A percentile compares a stretch with the other conserved stretches of the same genome.
Evolutionary conservation across 1,140 invertebrate genomes (phyloP).

Genomic region (Mamestra configurata): DNA sequence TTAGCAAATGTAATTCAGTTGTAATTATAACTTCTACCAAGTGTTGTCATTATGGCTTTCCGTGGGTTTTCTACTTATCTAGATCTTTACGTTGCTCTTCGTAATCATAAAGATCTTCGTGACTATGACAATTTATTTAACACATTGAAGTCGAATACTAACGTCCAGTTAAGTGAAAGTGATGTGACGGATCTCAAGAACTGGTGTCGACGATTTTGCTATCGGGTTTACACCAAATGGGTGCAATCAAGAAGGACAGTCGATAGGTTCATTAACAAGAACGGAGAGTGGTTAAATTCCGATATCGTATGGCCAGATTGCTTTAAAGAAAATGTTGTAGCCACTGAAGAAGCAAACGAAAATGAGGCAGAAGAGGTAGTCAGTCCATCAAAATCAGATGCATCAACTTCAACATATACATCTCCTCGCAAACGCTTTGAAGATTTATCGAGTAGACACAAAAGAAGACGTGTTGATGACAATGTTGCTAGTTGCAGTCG

Average conservation of each 20-base stretch:
- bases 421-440: conserved; percentile 25
- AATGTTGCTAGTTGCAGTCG: conserved; percentile 15
- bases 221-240: conserved; percentile 26
- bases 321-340: conserved; percentile 18
- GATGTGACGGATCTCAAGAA: conserved; percentile 14
- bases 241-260: conserved; percentile 27
- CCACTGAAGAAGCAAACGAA: neutral
- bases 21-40: conserved; percentile 24
- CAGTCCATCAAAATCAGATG: conserved; percentile 25
- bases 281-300: conserved; percentile 20
- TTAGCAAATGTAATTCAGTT: conserved; percentile 29
- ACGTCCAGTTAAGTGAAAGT: conserved; percentile 20
- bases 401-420: conserved; percentile 19
- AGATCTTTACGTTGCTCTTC: conserved; percentile 26
- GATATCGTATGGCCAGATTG: conserved; percentile 20
- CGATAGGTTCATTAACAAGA: conserved; percentile 21
- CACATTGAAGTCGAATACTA: conserved; percentile 17
- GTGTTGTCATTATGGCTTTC: conserved; percentile 26
- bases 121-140: conserved; percentile 7
- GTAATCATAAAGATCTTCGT: conserved; percentile 10
- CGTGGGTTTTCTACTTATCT: conserved; percentile 18
- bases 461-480: conserved; percentile 5
- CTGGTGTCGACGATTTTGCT: conserved; percentile 17
- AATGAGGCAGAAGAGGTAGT: conserved; percentile 22
- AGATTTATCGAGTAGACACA: conserved; percentile 12